Conservation (phyloP, 2,113 vertebrate genomes). For the Strix uralensis region DNA sequence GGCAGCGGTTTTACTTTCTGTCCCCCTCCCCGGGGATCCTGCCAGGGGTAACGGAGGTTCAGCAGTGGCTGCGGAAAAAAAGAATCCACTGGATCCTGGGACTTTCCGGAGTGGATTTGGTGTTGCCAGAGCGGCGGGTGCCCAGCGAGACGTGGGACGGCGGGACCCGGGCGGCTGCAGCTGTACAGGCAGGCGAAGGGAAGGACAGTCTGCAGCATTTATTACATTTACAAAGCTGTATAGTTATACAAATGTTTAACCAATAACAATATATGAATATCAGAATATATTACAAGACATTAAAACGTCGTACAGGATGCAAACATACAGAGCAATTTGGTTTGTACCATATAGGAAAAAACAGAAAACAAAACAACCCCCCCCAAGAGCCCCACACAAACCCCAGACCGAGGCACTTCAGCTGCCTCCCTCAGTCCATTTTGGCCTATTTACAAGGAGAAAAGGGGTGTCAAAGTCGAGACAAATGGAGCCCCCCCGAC, state of each 20-base stretch:
- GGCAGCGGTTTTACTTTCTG: background rate
- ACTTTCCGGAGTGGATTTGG: background rate
- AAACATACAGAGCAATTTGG: slow-evolving; percentile 43
- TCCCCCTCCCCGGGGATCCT: too few relatives aligned
- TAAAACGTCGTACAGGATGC: slow-evolving; percentile 52
- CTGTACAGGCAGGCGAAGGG: background rate
- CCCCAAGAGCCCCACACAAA: background rate
- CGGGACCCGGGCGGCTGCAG: background rate
- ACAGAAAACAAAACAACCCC: background rate
- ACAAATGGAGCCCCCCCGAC: background rate
- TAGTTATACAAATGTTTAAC: slow-evolving; percentile 55
- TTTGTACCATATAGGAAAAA: background rate
- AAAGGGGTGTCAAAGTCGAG: background rate
- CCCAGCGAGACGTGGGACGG: accelerated
- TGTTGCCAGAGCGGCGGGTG: accelerated
- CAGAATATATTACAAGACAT: slow-evolving; percentile 58
- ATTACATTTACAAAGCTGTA: slow-evolving; percentile 73
- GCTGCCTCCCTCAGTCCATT: background rate
- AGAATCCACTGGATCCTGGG: background rate
- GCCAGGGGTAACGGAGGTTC: background rate
- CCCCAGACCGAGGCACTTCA: background rate
- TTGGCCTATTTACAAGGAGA: slow-evolving; percentile 40
- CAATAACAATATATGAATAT: slow-evolving; percentile 9
- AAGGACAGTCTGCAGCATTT: slow-evolving; percentile 69
- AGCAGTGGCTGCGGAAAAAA: background rate